Conservation (phyloP, 2,797 vertebrate species). For the Pseudochirops cupreus region DNA sequence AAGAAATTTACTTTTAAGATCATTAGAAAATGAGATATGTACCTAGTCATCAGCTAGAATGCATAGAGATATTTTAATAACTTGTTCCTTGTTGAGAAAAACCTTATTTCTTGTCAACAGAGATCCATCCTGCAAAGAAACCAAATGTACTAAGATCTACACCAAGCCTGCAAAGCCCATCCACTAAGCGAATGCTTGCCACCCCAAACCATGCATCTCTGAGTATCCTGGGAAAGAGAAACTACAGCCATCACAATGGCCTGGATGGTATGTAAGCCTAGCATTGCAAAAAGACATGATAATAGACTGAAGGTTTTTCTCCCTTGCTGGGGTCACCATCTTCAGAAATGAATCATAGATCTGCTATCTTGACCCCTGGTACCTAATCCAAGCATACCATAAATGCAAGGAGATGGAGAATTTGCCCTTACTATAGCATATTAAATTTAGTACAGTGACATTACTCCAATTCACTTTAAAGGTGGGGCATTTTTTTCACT, state of each 20-base stretch:
- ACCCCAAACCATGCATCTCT: constrained; percentile 92
- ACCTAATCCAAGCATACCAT: neutral
- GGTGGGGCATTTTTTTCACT: neutral
- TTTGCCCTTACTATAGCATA: neutral
- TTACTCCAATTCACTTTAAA: neutral
- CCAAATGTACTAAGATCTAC: constrained; percentile 92
- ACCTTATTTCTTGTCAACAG: constrained; percentile 82
- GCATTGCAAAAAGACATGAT: neutral
- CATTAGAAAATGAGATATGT: constrained; percentile 66
- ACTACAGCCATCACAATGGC: constrained; percentile 96
- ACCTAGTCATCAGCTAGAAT: constrained; percentile 34
- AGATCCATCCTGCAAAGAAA: constrained; percentile 93
- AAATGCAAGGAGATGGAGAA: neutral
- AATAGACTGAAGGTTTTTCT: neutral
- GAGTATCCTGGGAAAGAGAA: constrained; percentile 97
- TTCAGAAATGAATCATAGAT: neutral
- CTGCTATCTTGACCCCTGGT: neutral
- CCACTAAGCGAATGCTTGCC: constrained; percentile 92
- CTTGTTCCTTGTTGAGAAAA: constrained; percentile 60
- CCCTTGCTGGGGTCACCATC: neutral
- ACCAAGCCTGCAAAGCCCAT: constrained; percentile 92
- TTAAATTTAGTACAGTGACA: neutral
- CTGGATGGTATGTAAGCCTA: constrained; percentile 89
- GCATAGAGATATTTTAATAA: constrained; percentile 34
- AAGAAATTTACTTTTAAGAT: constrained; percentile 58